Conservation (phyloP, 2,888 invertebrate species). For the Rambutsinella grinnellia region DNA sequence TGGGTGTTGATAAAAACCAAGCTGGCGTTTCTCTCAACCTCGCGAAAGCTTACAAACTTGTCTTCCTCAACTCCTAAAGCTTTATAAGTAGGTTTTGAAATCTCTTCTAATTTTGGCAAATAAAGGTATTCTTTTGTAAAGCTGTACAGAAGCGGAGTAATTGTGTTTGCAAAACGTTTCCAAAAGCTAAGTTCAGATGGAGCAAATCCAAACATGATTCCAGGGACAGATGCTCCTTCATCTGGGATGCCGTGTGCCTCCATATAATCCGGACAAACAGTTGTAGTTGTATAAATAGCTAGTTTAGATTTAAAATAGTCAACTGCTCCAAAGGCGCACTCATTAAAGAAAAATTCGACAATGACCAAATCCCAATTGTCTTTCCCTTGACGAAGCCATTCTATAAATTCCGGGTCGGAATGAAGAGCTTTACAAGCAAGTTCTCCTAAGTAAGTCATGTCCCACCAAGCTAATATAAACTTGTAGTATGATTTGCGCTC, state of each 20-base stretch:
- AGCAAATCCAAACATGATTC: neutral
- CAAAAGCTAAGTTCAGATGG: conserved; percentile 13
- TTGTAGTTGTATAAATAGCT: conserved; percentile 36
- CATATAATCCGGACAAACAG: conserved; percentile 29
- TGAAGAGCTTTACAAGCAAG: conserved; percentile 25
- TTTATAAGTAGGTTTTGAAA: conserved; percentile 29
- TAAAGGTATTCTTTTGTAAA: conserved; percentile 13
- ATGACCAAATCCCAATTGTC: conserved; percentile 59
- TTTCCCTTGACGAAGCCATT: conserved; percentile 35
- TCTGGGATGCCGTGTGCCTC: conserved; percentile 47
- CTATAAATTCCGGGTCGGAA: conserved; percentile 27
- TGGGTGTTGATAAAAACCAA: conserved; percentile 52
- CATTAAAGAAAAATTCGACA: conserved; percentile 49
- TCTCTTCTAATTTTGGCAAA: conserved; percentile 45
- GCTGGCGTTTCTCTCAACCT: conserved; percentile 45
- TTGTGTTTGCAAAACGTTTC: conserved; percentile 29
- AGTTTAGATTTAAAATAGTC: conserved; percentile 39
- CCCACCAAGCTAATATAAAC: conserved; percentile 1
- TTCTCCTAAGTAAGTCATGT: neutral
- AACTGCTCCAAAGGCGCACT: conserved; percentile 46
- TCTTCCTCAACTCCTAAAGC: conserved; percentile 33
- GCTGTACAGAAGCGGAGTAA: conserved; percentile 41
- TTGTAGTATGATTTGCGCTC: neutral
- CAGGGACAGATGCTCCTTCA: conserved; percentile 6
- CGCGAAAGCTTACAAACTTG: too few relatives aligned